Base-by-base conservation (phyloP, 2,888 invertebrate species). In the Ormyrus labotus region DNA sequence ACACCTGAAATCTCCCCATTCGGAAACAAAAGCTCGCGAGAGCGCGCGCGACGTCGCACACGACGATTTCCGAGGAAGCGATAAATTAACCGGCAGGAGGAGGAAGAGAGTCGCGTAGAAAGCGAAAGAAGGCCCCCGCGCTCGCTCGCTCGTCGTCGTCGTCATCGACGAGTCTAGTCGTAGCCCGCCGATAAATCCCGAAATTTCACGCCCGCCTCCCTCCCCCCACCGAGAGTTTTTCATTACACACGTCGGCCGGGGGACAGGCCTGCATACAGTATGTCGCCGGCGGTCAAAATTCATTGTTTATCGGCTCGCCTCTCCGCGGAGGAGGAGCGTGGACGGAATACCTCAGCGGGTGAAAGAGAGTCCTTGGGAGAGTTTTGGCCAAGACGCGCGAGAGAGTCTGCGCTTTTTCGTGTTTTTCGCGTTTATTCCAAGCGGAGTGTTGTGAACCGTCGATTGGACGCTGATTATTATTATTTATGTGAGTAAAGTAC, bases 321-420 rank as follows among this genome's bases (percentile, higher is more conserved):
- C 60, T 13, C 53, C 50, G 57, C 82, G 34, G 13, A 13, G 19
- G 19, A 34, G 34, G 4, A 4, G 34, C 34, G 73, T 82, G 84
- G 67, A 47, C 79, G 78, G 84, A 84, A 84, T 84, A 83, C 75
- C 70, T 83, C 68, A 79, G 63, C 55, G 34, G 10, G n/a, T 19
- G 51, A 34, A 61, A 64, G 74, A 80, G 51, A 70, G 58, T 80
- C 60, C 75, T 75, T 67, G 75, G 5, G 50, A 60, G 67, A 60
- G 67, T 34, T 60, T 60, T 51, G 58, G 65, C 34, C 34, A 34
- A 34, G 34, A 34, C 4, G 34, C 34, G 34, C 19, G 13, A 10
- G 58, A 8, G 70, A 50, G 58, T 60, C 13, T 71, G 61, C 19
- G 55, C 50, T 19, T 34, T 68, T 55, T 50, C 51, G 50, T 2